A percentile compares a stretch with the other conserved stretches of the same genome.
These are phyloP conservation scores for Oryzaephilus surinamensis DNA, from an alignment of 1,140 invertebrate species.

Conservation along the genomic window DNA sequence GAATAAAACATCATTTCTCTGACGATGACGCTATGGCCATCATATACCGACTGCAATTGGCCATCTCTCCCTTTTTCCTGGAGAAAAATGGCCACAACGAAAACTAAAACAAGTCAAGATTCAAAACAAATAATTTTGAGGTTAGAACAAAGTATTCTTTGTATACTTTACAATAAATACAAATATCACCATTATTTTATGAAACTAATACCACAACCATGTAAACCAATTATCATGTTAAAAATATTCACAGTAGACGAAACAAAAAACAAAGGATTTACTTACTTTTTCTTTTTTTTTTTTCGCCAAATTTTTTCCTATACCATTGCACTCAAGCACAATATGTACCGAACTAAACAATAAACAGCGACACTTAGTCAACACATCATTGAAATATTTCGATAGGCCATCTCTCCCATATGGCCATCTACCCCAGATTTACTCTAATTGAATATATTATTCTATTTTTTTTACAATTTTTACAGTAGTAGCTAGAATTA, in stretches of 20 bases:
- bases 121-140: not conserved
- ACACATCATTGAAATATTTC: not conserved
- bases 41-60: not conserved
- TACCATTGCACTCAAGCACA: not conserved
- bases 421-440: conserved; percentile 1
- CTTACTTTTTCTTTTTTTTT: not conserved
- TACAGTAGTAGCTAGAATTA: too few species aligned
- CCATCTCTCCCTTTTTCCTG: not conserved
- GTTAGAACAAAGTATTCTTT: conserved; percentile 1
- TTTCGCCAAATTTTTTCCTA: not conserved
- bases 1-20: not conserved
- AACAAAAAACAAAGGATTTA: not conserved
- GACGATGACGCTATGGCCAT: not conserved
- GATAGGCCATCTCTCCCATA: conserved; percentile 4
- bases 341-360: conserved; percentile 1
- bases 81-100: not conserved
- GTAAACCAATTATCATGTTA: not conserved
- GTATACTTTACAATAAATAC: not conserved
- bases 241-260: not conserved
- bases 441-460: not conserved
- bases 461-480: not conserved
- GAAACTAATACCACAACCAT: not conserved
- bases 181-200: not conserved
- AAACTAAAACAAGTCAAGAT: not conserved
- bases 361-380: not conserved